A percentile compares a stretch with the other conserved stretches of the same genome.
Conservation (phyloP, 2,888 invertebrate genomes). For the Meghimatium bilineatum region DNA sequence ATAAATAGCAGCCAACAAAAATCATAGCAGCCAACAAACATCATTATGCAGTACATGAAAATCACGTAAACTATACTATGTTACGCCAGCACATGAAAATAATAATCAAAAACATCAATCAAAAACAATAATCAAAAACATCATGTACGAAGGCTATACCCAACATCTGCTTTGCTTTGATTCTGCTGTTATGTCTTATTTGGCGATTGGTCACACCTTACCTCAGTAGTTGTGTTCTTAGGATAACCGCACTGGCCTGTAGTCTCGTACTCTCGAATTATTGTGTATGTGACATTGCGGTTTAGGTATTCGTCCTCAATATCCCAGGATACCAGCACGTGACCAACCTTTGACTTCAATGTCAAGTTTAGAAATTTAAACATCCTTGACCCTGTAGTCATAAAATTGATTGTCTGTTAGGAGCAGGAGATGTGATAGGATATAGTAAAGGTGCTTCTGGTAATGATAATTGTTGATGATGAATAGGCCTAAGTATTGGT, state of each 20-base stretch:
- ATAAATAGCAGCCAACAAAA: too few relatives aligned
- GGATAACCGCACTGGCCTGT: background rate
- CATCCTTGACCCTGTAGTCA: slow-evolving; percentile 3
- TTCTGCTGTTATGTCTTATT: too few relatives aligned
- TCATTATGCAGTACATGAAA: too few relatives aligned
- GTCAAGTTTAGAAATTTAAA: slow-evolving; percentile 8
- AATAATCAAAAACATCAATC: too few relatives aligned
- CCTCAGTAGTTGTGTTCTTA: background rate
- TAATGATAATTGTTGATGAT: background rate
- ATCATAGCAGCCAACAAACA: too few relatives aligned
- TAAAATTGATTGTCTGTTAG: background rate
- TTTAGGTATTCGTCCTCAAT: slow-evolving; percentile 9
- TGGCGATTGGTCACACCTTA: too few relatives aligned
- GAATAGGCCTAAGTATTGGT: too few relatives aligned
- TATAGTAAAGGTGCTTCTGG: background rate
- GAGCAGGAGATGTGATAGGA: background rate
- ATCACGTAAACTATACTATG: too few relatives aligned
- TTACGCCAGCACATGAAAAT: too few relatives aligned
- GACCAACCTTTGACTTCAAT: background rate
- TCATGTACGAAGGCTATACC: too few relatives aligned
- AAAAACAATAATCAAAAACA: too few relatives aligned
- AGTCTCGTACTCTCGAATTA: slow-evolving; percentile 7
- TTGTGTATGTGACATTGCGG: background rate
- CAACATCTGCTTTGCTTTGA: too few relatives aligned
- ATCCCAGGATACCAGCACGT: slow-evolving; percentile 37